phyloP scores from a whole-genome alignment of 2,113 vertebrate species.

The Laticauda laticaudata region DNA sequence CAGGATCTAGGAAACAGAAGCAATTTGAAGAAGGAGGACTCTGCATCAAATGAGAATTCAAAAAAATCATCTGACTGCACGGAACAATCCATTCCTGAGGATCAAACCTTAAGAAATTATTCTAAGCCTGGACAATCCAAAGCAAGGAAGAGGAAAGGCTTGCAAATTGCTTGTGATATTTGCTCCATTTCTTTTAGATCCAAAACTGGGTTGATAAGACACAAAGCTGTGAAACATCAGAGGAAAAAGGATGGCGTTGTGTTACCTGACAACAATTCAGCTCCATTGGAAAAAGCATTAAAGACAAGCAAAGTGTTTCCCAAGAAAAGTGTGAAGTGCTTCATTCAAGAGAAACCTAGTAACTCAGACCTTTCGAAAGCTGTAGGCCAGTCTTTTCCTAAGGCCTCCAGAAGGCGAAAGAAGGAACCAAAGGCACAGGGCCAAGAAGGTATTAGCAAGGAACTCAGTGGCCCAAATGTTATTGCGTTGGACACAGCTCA shows the following conservation, averaged over 20 bases:
- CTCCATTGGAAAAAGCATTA: not conserved
- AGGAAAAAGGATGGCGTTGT: slow-evolving; percentile 55
- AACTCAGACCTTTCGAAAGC: rapidly evolving
- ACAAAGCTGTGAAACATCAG: slow-evolving; percentile 90
- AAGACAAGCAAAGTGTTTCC: slow-evolving; percentile 1
- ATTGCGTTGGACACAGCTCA: slow-evolving; percentile 31
- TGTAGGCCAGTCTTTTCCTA: rapidly evolving
- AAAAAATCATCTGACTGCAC: slow-evolving; percentile 12
- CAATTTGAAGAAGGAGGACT: slow-evolving; percentile 6
- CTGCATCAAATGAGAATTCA: not conserved
- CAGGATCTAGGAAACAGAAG: not conserved
- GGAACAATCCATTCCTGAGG: slow-evolving; percentile 3
- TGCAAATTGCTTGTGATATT: slow-evolving; percentile 77
- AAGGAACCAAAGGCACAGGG: not conserved
- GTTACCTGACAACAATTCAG: not conserved
- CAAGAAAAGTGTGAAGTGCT: slow-evolving; percentile 24
- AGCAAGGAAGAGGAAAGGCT: slow-evolving; percentile 2
- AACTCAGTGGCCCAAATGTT: slow-evolving; percentile 13
- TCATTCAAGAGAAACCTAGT: not conserved
- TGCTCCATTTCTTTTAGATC: slow-evolving; percentile 87
- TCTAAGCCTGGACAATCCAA: slow-evolving; percentile 61
- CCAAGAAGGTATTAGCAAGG: slow-evolving; percentile 40
- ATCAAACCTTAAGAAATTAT: not conserved
- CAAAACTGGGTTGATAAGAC: slow-evolving; percentile 87
- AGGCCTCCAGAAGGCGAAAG: not conserved